Conservation (phyloP, 1,140 invertebrate genomes). For the Heliothis virescens region DNA sequence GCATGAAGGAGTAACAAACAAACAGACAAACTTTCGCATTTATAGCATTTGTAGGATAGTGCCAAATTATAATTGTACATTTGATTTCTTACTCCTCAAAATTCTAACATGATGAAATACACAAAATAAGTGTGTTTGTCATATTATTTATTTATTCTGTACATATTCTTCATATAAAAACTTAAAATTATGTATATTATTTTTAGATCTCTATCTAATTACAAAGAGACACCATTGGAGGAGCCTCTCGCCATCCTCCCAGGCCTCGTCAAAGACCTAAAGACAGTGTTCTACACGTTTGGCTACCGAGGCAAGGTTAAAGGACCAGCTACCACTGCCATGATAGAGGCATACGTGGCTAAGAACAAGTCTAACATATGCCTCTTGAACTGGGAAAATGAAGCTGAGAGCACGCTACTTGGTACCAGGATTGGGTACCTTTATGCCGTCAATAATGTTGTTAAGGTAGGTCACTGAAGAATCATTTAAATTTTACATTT, state of each 20-base stretch:
- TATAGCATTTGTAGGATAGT: no score
- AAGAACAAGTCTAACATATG: constrained; percentile 75
- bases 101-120: no score
- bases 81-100: not conserved
- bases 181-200: no score
- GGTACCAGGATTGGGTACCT: constrained; percentile 74
- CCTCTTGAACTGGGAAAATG: constrained; percentile 77
- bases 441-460: constrained; percentile 73
- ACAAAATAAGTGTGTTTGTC: no score
- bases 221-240: constrained; percentile 58
- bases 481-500: no score
- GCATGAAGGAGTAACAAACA: no score
- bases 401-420: constrained; percentile 69
- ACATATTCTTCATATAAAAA: no score
- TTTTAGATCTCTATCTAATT: constrained; percentile 72
- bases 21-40: no score
- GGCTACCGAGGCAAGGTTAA: constrained; percentile 69
- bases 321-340: constrained; percentile 74
- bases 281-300: constrained; percentile 75
- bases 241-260: constrained; percentile 59
- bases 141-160: no score
- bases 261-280: constrained; percentile 65
- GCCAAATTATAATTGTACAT: not conserved
- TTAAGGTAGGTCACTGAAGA: constrained; percentile 58
- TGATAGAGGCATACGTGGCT: constrained; percentile 68